Percentiles rank a stretch among this genome's conserved stretches.
phyloP scores from a whole-genome alignment of 2,888 invertebrate species.

The Andrena haemorrhoa region DNA sequence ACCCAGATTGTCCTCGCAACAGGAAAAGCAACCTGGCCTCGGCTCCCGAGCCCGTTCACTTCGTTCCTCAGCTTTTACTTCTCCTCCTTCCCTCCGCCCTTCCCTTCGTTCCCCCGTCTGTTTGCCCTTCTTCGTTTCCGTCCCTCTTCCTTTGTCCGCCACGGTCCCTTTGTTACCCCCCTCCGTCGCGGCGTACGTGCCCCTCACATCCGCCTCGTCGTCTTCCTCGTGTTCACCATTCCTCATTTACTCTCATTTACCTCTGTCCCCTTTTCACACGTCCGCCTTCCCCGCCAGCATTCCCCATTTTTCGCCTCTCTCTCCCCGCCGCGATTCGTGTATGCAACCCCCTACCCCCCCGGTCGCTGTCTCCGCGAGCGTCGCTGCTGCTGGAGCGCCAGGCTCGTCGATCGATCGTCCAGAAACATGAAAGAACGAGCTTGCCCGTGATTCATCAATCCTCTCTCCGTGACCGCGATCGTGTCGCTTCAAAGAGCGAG shows the following conservation, averaged over 20 bases:
- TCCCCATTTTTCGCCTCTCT: not conserved
- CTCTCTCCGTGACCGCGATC: constrained; percentile 45
- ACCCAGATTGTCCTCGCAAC: constrained; percentile 82
- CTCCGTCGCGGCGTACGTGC: constrained; percentile 7
- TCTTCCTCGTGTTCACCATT: constrained; percentile 10
- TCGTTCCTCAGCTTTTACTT: constrained; percentile 43
- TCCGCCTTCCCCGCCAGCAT: constrained; percentile 13
- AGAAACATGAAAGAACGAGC: constrained; percentile 65
- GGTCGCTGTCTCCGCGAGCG: constrained; percentile 44
- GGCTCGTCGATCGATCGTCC: constrained; percentile 63
- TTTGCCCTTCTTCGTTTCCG: constrained; percentile 5
- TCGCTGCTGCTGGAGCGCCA: constrained; percentile 37
- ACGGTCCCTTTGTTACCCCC: not conserved
- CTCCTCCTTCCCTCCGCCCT: not conserved
- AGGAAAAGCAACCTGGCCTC: constrained; percentile 73
- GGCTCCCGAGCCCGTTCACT: constrained; percentile 41
- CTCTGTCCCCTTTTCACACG: constrained; percentile 6
- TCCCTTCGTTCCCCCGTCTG: not conserved
- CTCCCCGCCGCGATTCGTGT: not conserved
- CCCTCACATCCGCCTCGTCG: not conserved
- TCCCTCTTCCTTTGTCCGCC: constrained; percentile 3
- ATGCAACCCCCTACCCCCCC: constrained; percentile 5
- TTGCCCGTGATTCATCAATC: constrained; percentile 69
- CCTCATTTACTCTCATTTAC: constrained; percentile 12
- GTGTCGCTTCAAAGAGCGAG: constrained; percentile 25